These are phyloP conservation scores for Trissolcus brochymenae DNA, from an alignment of 2,888 invertebrate species.

Conservation along the genomic window DNA sequence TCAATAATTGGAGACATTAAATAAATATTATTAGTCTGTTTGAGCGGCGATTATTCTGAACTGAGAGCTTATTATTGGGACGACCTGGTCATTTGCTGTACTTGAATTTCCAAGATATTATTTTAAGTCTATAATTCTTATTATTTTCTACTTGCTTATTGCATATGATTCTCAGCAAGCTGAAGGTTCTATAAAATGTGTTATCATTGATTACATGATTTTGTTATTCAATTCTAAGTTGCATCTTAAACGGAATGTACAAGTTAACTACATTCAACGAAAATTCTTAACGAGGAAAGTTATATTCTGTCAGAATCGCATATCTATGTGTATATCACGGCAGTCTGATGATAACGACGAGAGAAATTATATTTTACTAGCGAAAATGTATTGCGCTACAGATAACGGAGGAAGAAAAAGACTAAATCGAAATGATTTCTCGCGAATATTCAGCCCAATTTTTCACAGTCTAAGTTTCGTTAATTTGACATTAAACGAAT, in stretches of 20 bases:
- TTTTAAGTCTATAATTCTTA: too few relatives aligned
- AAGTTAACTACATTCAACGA: constrained; percentile 60
- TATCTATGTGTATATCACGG: constrained; percentile 56
- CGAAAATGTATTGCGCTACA: constrained; percentile 49
- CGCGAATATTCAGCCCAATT: neutral
- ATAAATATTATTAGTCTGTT: too few relatives aligned
- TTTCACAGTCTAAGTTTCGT: neutral
- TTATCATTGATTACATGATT: constrained; percentile 10
- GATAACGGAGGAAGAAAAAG: constrained; percentile 37
- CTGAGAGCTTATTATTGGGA: too few relatives aligned
- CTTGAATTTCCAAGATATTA: too few relatives aligned
- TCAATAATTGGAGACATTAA: too few relatives aligned
- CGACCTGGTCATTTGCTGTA: too few relatives aligned
- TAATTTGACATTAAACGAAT: too few relatives aligned
- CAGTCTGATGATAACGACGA: constrained; percentile 47
- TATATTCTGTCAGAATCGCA: constrained; percentile 58
- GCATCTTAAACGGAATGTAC: constrained; percentile 49
- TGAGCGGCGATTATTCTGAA: too few relatives aligned
- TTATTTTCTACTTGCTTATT: too few relatives aligned
- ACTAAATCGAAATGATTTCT: constrained; percentile 22
- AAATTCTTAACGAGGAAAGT: constrained; percentile 72
- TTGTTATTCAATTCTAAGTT: constrained; percentile 38
- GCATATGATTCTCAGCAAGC: too few relatives aligned
- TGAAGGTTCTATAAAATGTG: neutral
- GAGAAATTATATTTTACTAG: constrained; percentile 57